Evolutionary conservation across 2,113 vertebrate genomes (phyloP).

Genomic region (Pterocles gutturalis): DNA sequence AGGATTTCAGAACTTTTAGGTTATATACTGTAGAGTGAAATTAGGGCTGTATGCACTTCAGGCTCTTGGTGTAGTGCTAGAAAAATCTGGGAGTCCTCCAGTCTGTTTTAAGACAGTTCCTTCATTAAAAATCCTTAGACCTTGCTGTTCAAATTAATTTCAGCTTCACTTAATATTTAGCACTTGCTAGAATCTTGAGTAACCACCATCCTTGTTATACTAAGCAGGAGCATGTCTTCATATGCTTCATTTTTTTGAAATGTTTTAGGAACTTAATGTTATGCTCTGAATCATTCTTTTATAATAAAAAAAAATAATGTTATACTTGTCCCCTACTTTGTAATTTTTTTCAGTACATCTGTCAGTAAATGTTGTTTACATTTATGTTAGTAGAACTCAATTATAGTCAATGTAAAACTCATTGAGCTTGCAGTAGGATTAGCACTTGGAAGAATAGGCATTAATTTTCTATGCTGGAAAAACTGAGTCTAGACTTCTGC

Average conservation of each 20-base stretch:
- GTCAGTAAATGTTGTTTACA: background rate
- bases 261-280: background rate
- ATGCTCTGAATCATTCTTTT: background rate
- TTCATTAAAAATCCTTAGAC: background rate
- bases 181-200: background rate
- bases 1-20: background rate
- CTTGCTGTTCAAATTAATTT: background rate
- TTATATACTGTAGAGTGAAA: background rate
- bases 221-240: background rate
- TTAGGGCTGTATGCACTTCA: background rate
- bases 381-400: background rate
- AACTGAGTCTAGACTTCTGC: background rate
- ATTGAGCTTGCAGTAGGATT: background rate
- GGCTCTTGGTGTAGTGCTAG: background rate
- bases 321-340: background rate
- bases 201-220: background rate
- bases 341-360: background rate
- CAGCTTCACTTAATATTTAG: background rate
- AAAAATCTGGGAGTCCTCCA: background rate
- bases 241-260: background rate
- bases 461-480: constrained; percentile 1
- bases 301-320: background rate
- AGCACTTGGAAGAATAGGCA: background rate
- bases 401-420: background rate
- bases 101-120: background rate